phyloP scores from a whole-genome alignment of 2,888 invertebrate species.

The Nebria brevicollis region DNA sequence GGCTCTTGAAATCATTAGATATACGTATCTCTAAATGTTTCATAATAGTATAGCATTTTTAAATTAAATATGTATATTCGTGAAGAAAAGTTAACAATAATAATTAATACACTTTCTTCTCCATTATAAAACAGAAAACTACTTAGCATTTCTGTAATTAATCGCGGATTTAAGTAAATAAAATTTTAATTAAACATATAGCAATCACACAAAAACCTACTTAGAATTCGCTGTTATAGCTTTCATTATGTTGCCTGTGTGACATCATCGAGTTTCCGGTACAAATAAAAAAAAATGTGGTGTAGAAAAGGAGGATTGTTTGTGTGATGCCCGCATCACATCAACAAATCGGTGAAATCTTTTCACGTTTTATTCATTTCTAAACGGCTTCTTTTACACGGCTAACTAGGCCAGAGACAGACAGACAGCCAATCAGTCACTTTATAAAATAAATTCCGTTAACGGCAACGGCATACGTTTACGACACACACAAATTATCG shows the following conservation, averaged over 20 bases:
- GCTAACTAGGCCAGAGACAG: slow-evolving; percentile 37
- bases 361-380: slow-evolving; percentile 8
- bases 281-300: slow-evolving; percentile 12
- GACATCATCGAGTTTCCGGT: slow-evolving; percentile 25
- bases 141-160: slow-evolving; percentile 21
- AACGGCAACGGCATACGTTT: neutral
- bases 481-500: slow-evolving; percentile 11
- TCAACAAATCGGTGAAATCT: slow-evolving; percentile 29
- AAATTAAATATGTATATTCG: slow-evolving; percentile 13
- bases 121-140: slow-evolving; percentile 37
- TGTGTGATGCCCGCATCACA: slow-evolving; percentile 22
- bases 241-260: slow-evolving; percentile 11
- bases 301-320: neutral
- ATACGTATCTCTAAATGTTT: too few relatives aligned
- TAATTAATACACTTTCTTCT: slow-evolving; percentile 40
- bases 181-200: slow-evolving; percentile 22
- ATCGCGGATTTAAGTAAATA: slow-evolving; percentile 16
- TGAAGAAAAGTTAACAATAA: slow-evolving; percentile 17
- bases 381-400: slow-evolving; percentile 21
- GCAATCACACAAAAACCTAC: slow-evolving; percentile 8
- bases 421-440: slow-evolving; percentile 19
- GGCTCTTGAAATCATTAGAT: too few relatives aligned
- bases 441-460: slow-evolving; percentile 18
- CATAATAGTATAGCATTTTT: neutral
- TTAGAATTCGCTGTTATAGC: neutral